These are phyloP conservation scores for Otolemur garnettii DNA, from an alignment of 2,113 vertebrate genomes.

Conservation along the genomic window DNA sequence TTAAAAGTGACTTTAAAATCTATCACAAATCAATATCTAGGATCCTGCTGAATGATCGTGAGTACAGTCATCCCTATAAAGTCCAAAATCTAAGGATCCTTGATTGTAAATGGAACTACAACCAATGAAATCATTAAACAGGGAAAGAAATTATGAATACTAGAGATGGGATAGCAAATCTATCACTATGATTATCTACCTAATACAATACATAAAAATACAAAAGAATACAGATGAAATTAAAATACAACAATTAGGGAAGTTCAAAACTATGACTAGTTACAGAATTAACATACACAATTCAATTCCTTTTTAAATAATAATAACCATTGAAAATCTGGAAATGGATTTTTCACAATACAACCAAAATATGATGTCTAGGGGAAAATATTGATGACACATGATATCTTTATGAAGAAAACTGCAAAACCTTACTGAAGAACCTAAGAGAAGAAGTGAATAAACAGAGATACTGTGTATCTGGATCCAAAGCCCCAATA, in stretches of 20 bases:
- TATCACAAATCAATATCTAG: neutral
- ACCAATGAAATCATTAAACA: neutral
- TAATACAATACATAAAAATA: neutral
- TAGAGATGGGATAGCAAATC: neutral
- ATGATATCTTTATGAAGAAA: neutral
- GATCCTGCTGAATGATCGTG: neutral
- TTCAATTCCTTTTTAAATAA: neutral
- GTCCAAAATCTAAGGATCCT: neutral
- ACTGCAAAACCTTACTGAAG: neutral
- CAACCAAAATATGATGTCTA: slow-evolving; percentile 8
- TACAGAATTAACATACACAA: neutral
- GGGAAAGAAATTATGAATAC: neutral
- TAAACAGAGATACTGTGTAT: neutral
- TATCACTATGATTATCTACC: neutral
- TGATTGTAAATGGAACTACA: neutral
- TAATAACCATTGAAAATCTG: neutral
- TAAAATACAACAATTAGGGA: slow-evolving; percentile 14
- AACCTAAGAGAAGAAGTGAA: neutral
- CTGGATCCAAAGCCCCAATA: neutral
- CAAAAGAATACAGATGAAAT: neutral
- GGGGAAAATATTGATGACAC: neutral
- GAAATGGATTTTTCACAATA: neutral
- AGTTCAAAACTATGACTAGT: neutral
- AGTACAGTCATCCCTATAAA: neutral
- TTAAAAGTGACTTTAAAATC: neutral